Percentiles rank a stretch among this genome's conserved stretches.
Conservation (phyloP, 1,140 invertebrate genomes). For the Drosophila paulistorum region DNA sequence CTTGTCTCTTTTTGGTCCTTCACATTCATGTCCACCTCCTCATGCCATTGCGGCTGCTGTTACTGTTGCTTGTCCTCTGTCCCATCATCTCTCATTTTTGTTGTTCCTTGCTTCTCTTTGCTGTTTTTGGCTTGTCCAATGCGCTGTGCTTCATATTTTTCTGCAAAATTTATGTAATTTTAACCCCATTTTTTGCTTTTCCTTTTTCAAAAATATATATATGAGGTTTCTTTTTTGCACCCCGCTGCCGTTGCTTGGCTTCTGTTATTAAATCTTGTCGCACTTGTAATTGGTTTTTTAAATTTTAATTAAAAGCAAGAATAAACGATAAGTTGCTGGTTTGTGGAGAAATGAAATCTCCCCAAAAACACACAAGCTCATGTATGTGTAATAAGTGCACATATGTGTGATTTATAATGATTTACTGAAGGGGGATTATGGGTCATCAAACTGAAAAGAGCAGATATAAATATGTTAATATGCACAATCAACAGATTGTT, state of each 20-base stretch:
- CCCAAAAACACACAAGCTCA: not conserved
- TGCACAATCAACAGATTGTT: not conserved
- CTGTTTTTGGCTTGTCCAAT: slow-evolving; percentile 43
- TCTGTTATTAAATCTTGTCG: slow-evolving; percentile 71
- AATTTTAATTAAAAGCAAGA: slow-evolving; percentile 73
- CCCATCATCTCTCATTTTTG: slow-evolving; percentile 11
- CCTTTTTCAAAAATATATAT: not conserved
- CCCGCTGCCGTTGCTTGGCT: slow-evolving; percentile 19
- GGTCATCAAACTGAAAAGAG: slow-evolving; percentile 8
- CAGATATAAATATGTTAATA: slow-evolving; percentile 9
- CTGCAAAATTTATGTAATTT: slow-evolving; percentile 78
- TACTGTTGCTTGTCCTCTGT: slow-evolving; percentile 34
- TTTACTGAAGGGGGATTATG: slow-evolving; percentile 7
- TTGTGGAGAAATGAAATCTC: slow-evolving; percentile 10
- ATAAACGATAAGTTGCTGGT: slow-evolving; percentile 58
- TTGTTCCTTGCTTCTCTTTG: slow-evolving; percentile 7
- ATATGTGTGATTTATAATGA: slow-evolving; percentile 46
- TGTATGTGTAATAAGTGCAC: slow-evolving; percentile 8
- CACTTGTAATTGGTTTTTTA: slow-evolving; percentile 70
- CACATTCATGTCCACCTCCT: slow-evolving; percentile 43
- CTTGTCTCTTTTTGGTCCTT: slow-evolving; percentile 32
- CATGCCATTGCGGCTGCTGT: not conserved
- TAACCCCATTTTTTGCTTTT: slow-evolving; percentile 56
- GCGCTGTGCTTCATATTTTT: slow-evolving; percentile 63
- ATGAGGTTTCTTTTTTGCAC: slow-evolving; percentile 25